These are phyloP conservation scores for Bubo blakistoni DNA, from an alignment of 2,113 vertebrate species.

Conservation along the genomic window DNA sequence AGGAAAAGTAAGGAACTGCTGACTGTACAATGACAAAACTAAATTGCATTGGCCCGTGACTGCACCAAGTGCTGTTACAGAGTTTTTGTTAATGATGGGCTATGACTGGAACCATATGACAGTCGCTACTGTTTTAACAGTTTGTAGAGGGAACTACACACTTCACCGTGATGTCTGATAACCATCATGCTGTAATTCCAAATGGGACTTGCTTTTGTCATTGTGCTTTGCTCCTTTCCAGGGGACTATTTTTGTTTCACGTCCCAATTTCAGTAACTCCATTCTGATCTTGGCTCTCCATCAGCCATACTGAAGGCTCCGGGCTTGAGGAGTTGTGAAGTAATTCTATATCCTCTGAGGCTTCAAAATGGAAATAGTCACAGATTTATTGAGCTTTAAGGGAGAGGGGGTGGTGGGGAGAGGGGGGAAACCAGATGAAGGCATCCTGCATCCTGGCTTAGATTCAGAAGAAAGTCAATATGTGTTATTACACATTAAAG, in stretches of 20 bases:
- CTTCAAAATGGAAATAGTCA: slow-evolving; percentile 51
- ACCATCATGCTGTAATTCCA: background rate
- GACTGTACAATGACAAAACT: background rate
- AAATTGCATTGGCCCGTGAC: background rate
- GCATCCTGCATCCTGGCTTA: slow-evolving; percentile 28
- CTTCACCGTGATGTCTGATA: background rate
- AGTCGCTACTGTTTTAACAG: slow-evolving; percentile 7
- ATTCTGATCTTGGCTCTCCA: slow-evolving; percentile 28
- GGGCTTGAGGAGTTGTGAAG: slow-evolving; percentile 18
- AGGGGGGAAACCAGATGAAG: slow-evolving; percentile 35
- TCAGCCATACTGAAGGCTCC: background rate
- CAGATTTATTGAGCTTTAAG: slow-evolving; percentile 53
- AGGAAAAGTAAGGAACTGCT: background rate
- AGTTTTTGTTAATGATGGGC: background rate
- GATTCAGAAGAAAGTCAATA: slow-evolving; percentile 17
- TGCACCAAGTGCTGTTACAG: background rate
- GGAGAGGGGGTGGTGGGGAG: background rate
- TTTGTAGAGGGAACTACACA: background rate
- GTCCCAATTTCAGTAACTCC: slow-evolving; percentile 28
- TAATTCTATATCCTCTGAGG: slow-evolving; percentile 57
- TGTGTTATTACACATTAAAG: slow-evolving; percentile 20
- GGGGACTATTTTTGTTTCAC: slow-evolving; percentile 9
- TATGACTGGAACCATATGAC: background rate
- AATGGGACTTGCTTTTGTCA: background rate
- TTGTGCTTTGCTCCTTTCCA: background rate